These are phyloP conservation scores for Dryobotodes eremita DNA, from an alignment of 2,888 invertebrate genomes.

Conservation along the genomic window DNA sequence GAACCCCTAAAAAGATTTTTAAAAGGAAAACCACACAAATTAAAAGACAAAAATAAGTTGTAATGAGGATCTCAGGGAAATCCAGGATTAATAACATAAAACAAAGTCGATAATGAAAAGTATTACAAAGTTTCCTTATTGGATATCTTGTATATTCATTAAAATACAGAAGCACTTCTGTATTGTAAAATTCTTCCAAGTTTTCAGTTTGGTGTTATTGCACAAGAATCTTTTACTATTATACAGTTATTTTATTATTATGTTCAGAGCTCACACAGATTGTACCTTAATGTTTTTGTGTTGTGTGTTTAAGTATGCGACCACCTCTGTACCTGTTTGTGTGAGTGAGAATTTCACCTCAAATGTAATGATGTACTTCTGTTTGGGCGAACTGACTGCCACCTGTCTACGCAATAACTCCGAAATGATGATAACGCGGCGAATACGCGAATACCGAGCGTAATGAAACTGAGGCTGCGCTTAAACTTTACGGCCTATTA, in stretches of 20 bases:
- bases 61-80: neutral
- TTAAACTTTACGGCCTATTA: constrained; percentile 66
- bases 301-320: neutral
- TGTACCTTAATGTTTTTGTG: neutral
- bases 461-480: constrained; percentile 56
- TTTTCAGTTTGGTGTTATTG: constrained; percentile 4
- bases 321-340: neutral
- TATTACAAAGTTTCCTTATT: constrained; percentile 25
- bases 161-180: constrained; percentile 12
- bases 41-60: constrained; percentile 3
- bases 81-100: constrained; percentile 21
- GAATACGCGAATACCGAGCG: constrained; percentile 34
- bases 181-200: neutral
- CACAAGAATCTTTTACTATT: neutral
- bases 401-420: constrained; percentile 44
- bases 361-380: constrained; percentile 19
- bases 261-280: neutral
- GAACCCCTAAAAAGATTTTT: neutral
- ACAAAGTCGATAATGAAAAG: constrained; percentile 32
- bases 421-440: constrained; percentile 44
- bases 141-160: constrained; percentile 19
- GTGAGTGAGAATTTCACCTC: constrained; percentile 6
- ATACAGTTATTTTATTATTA: constrained; percentile 6
- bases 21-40: neutral
- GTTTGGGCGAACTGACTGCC: constrained; percentile 14